A percentile compares a stretch with the other conserved stretches of the same genome.
Conservation (phyloP, 2,888 invertebrate species). For the Hydrotaea cyrtoneurina region DNA sequence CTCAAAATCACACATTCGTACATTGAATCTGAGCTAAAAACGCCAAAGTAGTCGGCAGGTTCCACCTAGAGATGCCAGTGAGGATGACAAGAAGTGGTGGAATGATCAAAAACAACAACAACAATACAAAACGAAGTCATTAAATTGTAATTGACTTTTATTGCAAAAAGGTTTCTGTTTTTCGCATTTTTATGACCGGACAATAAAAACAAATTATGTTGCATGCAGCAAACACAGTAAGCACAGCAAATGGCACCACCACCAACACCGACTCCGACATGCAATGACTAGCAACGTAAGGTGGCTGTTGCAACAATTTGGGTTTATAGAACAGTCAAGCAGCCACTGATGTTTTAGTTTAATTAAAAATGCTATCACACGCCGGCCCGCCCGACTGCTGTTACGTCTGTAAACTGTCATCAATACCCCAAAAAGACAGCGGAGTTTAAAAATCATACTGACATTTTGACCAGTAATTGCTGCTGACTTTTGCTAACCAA, state of each 20-base stretch:
- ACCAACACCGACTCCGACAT: neutral
- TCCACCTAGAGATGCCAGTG: neutral
- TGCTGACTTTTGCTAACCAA: conserved; percentile 38
- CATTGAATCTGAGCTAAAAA: neutral
- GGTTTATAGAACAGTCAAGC: neutral
- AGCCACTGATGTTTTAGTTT: conserved; percentile 23
- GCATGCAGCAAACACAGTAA: conserved; percentile 23
- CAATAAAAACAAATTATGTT: conserved; percentile 49
- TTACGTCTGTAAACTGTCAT: no score
- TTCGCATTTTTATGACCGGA: conserved; percentile 41
- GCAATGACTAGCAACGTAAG: neutral
- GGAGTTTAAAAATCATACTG: conserved; percentile 29
- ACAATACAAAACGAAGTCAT: conserved; percentile 59
- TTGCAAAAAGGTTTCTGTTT: conserved; percentile 54
- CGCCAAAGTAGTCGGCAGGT: neutral
- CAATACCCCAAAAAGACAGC: neutral
- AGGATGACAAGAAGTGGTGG: neutral
- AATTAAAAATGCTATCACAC: conserved; percentile 29
- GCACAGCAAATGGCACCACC: neutral
- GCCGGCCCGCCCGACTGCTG: no score
- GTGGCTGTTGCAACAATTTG: neutral
- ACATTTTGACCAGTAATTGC: conserved; percentile 39
- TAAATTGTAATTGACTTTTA: conserved; percentile 69
- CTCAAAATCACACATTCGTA: neutral
- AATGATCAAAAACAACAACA: conserved; percentile 27